Evolutionary conservation across 30 jellyfish, hydroid and myxozoan genomes (phyloP), one percentile per base, ranked within the genome.

Genomic region (Hydractinia symbiolongicarpus): DNA sequence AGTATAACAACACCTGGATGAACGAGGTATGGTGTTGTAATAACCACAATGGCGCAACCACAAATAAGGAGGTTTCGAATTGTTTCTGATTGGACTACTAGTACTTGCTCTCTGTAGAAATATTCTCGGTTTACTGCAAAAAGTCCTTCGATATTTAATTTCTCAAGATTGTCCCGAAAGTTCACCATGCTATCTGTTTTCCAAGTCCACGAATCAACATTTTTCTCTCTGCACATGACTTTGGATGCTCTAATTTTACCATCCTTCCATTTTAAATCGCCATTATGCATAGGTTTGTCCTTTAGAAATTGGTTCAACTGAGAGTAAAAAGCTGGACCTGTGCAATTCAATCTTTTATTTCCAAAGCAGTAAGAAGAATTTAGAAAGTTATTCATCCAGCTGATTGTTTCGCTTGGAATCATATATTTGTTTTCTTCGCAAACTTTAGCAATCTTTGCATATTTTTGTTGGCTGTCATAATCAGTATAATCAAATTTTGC

Each of bases 11-110:
- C 52, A 10, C 50, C 82, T 55, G 86, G 86, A 61, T 78, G 86
- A 16, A 78, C 86, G 50, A 78, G 51, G 61, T 78, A 78, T 21
- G 71, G 71, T 4, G 86, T 58, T 7, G 86, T 78, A 15, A 78
- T 78, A 19, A 78, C 57, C 51, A 58, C 9, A 1, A 78, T 62
- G 8, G 71, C 86, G 50, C 6, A 8, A 15, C 61, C 71, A 60
- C 86, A 78, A 6, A 78, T 55, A 61, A 49, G 40, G 0, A 78
- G 4, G 81, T 58, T 60, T 9, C 7, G 9, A 15, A 78, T 8
- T 5, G 81, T 78, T 21, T 78, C 78, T 13, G 81, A 53, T 6
- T n/a, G 86, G 17, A 58, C 71, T 6, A 30, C 51, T 5, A 58
- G 61, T 7, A 78, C n/a, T 60, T 78, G 86, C 51, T 78, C 82